Conservation (phyloP, 2,888 invertebrate species). For the Trachelus tabidus region DNA sequence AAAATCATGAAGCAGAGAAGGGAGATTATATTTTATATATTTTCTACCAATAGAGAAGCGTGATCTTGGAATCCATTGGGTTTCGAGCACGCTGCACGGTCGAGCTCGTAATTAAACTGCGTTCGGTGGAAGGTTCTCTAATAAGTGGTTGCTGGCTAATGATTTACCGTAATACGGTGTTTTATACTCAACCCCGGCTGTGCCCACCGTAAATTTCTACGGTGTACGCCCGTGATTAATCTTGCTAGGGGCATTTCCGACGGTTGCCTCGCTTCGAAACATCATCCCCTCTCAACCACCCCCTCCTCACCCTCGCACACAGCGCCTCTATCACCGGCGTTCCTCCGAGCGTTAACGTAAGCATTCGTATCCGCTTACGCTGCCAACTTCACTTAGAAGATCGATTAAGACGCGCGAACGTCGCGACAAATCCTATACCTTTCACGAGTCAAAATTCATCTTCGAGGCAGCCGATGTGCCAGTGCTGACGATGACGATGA, state of each 20-base stretch:
- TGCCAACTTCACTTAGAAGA: not conserved
- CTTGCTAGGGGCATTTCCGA: not conserved
- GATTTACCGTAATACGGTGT: not conserved
- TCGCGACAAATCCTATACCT: not conserved
- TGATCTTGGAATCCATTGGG: not conserved
- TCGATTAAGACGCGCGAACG: not conserved
- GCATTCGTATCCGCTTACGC: not conserved
- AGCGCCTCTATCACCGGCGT: not conserved
- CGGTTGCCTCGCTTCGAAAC: not conserved
- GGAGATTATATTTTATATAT: not conserved
- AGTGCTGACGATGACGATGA: not conserved
- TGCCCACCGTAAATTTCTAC: not conserved
- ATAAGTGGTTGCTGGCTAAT: not conserved
- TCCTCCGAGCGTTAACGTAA: not conserved
- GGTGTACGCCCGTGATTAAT: not conserved
- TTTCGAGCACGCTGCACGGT: not conserved
- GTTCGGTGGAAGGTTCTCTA: not conserved
- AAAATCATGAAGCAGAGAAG: not conserved
- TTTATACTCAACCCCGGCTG: not conserved
- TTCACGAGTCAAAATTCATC: not conserved
- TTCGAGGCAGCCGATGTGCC: not conserved
- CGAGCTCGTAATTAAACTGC: not conserved
- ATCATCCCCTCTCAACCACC: not conserved
- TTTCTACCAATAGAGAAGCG: not conserved
- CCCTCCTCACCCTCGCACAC: not conserved